A percentile compares a stretch with the other conserved stretches of the same genome.
Evolutionary conservation across 2,888 invertebrate genomes (phyloP).

Genomic region (Zygaena filipendulae): DNA sequence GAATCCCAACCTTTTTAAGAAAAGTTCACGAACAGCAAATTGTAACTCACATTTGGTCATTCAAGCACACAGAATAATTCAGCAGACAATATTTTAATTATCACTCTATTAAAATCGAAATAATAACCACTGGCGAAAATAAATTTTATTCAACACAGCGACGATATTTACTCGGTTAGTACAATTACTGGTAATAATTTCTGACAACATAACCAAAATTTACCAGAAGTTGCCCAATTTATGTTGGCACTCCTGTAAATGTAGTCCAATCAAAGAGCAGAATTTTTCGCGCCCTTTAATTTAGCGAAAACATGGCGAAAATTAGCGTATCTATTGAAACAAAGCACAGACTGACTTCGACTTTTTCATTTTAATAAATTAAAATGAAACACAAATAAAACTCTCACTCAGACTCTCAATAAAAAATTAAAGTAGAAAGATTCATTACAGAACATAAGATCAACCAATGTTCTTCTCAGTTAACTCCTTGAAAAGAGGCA

Average conservation of each 20-base stretch:
- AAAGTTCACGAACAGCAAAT: constrained; percentile 45
- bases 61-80: constrained; percentile 19
- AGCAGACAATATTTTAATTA: constrained; percentile 29
- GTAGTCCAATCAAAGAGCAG: constrained; percentile 38
- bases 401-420: too few relatives aligned
- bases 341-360: too few relatives aligned
- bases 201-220: constrained; percentile 60
- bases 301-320: constrained; percentile 41
- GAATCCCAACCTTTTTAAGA: constrained; percentile 58
- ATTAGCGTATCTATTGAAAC: too few relatives aligned
- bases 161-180: constrained; percentile 60
- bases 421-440: too few relatives aligned
- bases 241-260: constrained; percentile 48
- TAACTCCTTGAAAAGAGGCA: too few relatives aligned
- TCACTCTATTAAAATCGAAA: constrained; percentile 34
- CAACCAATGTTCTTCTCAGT: too few relatives aligned
- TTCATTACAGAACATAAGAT: too few relatives aligned
- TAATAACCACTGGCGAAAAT: constrained; percentile 51
- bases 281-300: constrained; percentile 60
- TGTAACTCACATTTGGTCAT: constrained; percentile 33
- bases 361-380: too few relatives aligned
- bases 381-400: too few relatives aligned
- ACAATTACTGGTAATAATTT: constrained; percentile 54
- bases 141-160: constrained; percentile 43
- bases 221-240: constrained; percentile 26